Evolutionary conservation across 2,113 vertebrate genomes (phyloP).

Genomic region (Pluvialis apricaria): DNA sequence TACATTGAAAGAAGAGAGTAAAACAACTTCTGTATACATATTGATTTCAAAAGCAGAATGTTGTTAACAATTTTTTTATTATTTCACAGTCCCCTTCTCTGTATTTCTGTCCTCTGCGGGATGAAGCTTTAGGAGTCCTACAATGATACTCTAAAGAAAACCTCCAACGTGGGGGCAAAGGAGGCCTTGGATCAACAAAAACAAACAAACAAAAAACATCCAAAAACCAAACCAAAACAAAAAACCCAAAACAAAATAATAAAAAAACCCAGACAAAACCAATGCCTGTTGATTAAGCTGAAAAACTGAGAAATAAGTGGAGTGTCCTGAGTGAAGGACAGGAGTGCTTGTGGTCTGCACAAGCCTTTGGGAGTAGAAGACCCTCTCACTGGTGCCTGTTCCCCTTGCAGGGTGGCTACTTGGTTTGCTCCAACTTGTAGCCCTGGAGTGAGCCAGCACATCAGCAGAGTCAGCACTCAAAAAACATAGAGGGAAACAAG

Average conservation of each 20-base stretch:
- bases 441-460: accelerated
- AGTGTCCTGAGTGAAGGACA: not conserved
- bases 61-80: not conserved
- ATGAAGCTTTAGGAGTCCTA: not conserved
- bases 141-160: not conserved
- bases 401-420: not conserved
- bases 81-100: not conserved
- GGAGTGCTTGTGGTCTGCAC: not conserved
- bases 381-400: accelerated
- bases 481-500: not conserved
- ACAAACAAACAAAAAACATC: not conserved
- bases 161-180: not conserved
- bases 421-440: not conserved
- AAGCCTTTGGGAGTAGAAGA: not conserved
- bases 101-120: not conserved
- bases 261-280: not conserved
- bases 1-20: not conserved
- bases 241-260: no score
- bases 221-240: no score
- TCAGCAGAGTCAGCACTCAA: not conserved
- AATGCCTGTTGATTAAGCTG: not conserved
- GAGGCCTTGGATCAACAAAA: not conserved
- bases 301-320: not conserved
- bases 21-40: not conserved
- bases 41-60: not conserved